These are phyloP conservation scores for Xyrichtys novacula DNA, from an alignment of 2,797 vertebrate genomes.

Conservation along the genomic window DNA sequence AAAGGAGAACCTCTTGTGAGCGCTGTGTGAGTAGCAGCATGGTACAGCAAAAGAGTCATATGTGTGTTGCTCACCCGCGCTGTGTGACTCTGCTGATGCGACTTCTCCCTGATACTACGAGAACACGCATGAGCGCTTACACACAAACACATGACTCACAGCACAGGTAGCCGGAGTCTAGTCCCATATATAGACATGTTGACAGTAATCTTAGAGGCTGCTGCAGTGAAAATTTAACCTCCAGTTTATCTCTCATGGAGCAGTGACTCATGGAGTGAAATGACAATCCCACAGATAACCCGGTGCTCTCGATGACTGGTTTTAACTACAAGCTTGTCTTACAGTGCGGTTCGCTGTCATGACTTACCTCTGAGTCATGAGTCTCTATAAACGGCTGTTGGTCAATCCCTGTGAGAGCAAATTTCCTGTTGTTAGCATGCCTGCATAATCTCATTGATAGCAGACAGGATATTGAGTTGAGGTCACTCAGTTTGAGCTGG, in stretches of 20 bases:
- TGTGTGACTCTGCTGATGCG: conserved; percentile 66
- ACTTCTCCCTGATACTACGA: conserved; percentile 59
- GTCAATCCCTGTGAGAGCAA: conserved; percentile 70
- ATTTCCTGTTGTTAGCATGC: conserved; percentile 79
- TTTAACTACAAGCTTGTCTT: conserved; percentile 23
- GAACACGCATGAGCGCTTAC: conserved; percentile 34
- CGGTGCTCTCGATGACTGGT: conserved; percentile 36
- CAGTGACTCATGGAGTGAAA: conserved; percentile 50
- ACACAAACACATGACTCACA: conserved; percentile 56
- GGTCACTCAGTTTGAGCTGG: conserved; percentile 56
- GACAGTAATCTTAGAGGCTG: neutral
- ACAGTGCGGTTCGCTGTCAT: conserved; percentile 32
- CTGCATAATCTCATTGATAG: conserved; percentile 75
- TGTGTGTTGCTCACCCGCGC: conserved; percentile 58
- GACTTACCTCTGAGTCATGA: conserved; percentile 69
- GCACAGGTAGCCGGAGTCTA: conserved; percentile 14
- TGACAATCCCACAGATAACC: conserved; percentile 42
- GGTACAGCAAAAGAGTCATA: conserved; percentile 42
- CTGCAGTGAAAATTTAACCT: conserved; percentile 15
- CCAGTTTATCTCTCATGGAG: conserved; percentile 24
- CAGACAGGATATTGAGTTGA: conserved; percentile 75
- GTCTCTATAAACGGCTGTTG: conserved; percentile 60
- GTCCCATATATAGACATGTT: conserved; percentile 36
- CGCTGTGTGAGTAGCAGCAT: conserved; percentile 17
- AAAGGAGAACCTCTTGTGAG: neutral